Evolutionary conservation across 1,140 invertebrate species (phyloP).

Genomic region (Uloborus diversus): DNA sequence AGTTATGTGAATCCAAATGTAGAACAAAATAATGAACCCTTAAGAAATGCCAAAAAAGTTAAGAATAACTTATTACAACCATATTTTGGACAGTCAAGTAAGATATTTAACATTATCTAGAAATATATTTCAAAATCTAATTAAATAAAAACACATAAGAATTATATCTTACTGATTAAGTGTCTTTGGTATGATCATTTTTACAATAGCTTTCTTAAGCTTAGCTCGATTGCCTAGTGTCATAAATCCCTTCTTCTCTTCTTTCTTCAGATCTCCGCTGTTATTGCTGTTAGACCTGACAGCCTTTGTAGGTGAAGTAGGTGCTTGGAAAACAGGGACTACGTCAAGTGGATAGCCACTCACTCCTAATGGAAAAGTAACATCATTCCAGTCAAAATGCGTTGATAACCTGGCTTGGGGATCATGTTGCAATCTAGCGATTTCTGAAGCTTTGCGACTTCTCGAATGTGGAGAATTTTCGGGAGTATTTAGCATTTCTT

Average conservation of each 20-base stretch:
- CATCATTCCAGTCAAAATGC: slow-evolving; percentile 61
- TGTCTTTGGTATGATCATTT: slow-evolving; percentile 89
- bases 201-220: slow-evolving; percentile 87
- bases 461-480: slow-evolving; percentile 81
- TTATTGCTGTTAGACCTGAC: slow-evolving; percentile 62
- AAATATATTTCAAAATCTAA: no score
- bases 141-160: no score
- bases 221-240: slow-evolving; percentile 75
- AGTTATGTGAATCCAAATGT: no score
- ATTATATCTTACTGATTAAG: slow-evolving; percentile 76
- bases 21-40: no score
- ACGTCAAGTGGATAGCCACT: slow-evolving; percentile 42
- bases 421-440: slow-evolving; percentile 62
- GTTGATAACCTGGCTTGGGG: slow-evolving; percentile 61
- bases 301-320: slow-evolving; percentile 62
- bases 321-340: slow-evolving; percentile 26
- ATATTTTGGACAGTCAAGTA: no score
- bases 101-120: no score
- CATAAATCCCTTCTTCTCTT: slow-evolving; percentile 80
- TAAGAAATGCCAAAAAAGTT: no score
- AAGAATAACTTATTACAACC: no score
- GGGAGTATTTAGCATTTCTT: slow-evolving; percentile 75
- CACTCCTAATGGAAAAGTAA: slow-evolving; percentile 40
- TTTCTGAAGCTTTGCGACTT: slow-evolving; percentile 68
- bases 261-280: slow-evolving; percentile 69